phyloP scores from a whole-genome alignment of 2,797 vertebrate genomes.

The Typhlichthys subterraneus region DNA sequence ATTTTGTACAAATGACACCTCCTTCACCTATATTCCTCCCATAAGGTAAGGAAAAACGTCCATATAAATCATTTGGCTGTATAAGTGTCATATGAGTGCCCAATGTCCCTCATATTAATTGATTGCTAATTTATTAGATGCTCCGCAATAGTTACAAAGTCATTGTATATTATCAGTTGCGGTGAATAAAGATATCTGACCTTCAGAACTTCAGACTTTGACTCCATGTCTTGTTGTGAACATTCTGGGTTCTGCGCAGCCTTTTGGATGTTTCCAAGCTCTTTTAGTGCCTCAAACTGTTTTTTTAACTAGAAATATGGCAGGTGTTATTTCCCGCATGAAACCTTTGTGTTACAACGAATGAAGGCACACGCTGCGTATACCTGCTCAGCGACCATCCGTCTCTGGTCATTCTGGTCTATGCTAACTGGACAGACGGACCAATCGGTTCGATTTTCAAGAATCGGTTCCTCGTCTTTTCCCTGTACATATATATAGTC shows the following conservation, averaged over 20 bases:
- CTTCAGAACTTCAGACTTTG: constrained; percentile 49
- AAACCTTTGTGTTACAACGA: constrained; percentile 1
- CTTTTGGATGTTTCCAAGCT: constrained; percentile 41
- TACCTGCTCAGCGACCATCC: constrained; percentile 81
- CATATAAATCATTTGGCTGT: no score
- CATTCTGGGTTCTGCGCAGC: constrained; percentile 36
- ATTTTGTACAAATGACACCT: no score
- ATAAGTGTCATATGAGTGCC: no score
- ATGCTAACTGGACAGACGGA: constrained; percentile 23
- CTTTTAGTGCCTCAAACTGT: constrained; percentile 76
- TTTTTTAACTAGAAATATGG: constrained; percentile 71
- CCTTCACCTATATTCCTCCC: no score
- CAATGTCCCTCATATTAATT: no score
- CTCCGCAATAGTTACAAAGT: no score
- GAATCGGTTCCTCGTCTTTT: constrained; percentile 42
- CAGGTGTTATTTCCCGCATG: background rate
- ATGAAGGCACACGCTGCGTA: background rate
- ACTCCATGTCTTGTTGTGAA: constrained; percentile 47
- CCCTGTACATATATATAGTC: constrained; percentile 44
- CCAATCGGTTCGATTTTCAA: constrained; percentile 44
- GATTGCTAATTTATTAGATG: no score
- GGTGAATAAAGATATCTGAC: constrained; percentile 42
- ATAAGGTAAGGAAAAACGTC: no score
- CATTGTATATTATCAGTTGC: background rate
- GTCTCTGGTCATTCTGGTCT: constrained; percentile 72